Evolutionary conservation across 2,113 vertebrate species (phyloP), one percentile per base, ranked within the genome.

Genomic region (Neopipo cinnamomea): DNA sequence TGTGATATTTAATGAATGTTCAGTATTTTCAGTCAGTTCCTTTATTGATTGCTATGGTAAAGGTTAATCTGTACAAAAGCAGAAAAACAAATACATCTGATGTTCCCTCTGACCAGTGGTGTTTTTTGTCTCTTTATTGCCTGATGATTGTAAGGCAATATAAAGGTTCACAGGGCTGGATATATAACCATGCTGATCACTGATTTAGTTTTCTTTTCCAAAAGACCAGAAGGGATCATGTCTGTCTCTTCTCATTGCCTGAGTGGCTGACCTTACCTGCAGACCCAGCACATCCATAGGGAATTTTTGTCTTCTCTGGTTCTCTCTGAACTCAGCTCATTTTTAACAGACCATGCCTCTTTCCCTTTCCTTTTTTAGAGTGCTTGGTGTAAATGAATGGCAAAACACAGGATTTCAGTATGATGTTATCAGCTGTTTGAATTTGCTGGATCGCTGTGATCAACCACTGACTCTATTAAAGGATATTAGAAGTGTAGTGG

Each of bases 351-450:
- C 58, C 47, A 13, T 66, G 13, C 55, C n/a, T 50, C 9, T 83
- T 37, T 95, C n/a, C 81, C 39, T 85, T 87, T 90, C 20, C 74
- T 81, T 65, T 66, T 62, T 11, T 92, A 99, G 99, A 85, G 96
- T 99, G 92, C 98, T 99, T 75, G 99, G 97, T 59, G 98, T 99
- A 78, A 99, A 99, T 62, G 99, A 99, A 88, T 99, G 99, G 99
- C 99, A 99, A 88, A 97, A 98, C 39, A 98, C 98, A 6, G 98
- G 98, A 30, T 99, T 99, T 96, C 98, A 98, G 86, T 99, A 99
- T 63, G 99, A 99, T 50, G 97, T 99, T 86, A 99, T 99, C 98
- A 99, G 99, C 98, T 99, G 99, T 96, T 98, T 99, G 97, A 99
- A 99, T 96, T 97, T 99, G 96, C 97, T 99, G 94, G 99, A 99